A percentile compares a stretch with the other conserved stretches of the same genome.
These are phyloP conservation scores for Drosophila barbarae DNA, from an alignment of 2,888 invertebrate genomes.

Conservation along the genomic window DNA sequence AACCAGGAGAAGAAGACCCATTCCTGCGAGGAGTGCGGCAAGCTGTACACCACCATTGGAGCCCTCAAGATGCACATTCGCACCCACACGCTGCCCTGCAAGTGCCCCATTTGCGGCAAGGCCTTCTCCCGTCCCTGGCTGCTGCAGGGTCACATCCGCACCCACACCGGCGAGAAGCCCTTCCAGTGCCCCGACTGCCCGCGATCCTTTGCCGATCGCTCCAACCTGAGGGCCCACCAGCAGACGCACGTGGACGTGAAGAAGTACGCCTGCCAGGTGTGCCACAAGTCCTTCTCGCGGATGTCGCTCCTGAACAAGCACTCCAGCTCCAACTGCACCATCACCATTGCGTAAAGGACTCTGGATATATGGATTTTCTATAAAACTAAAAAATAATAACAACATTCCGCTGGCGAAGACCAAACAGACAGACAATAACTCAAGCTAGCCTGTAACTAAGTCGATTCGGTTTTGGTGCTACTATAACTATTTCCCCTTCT, in stretches of 20 bases:
- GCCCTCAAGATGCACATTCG: slow-evolving; percentile 80
- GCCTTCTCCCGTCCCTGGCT: slow-evolving; percentile 79
- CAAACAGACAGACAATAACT: slow-evolving; percentile 47
- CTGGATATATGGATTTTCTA: slow-evolving; percentile 6
- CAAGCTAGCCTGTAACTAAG: slow-evolving; percentile 44
- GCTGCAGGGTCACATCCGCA: slow-evolving; percentile 78
- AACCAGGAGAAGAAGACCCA: slow-evolving; percentile 90
- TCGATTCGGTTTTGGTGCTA: slow-evolving; percentile 63
- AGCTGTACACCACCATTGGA: slow-evolving; percentile 78
- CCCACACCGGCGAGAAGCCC: slow-evolving; percentile 79
- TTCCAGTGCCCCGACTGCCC: slow-evolving; percentile 78
- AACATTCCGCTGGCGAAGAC: slow-evolving; percentile 72
- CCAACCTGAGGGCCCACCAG: slow-evolving; percentile 79
- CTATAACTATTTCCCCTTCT: slow-evolving; percentile 1
- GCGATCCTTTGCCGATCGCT: slow-evolving; percentile 79
- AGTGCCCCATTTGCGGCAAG: slow-evolving; percentile 79
- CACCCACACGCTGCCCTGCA: slow-evolving; percentile 79
- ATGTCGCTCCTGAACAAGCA: slow-evolving; percentile 79
- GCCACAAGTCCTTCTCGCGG: slow-evolving; percentile 78
- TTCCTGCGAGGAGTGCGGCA: slow-evolving; percentile 78
- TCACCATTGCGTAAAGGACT: slow-evolving; percentile 71
- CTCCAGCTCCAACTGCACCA: slow-evolving; percentile 77
- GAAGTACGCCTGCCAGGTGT: slow-evolving; percentile 78
- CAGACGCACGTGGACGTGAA: slow-evolving; percentile 79
- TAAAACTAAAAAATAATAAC: slow-evolving; percentile 1